Evolutionary conservation across 2,113 vertebrate species (phyloP).

Genomic region (Archilochus colubris): DNA sequence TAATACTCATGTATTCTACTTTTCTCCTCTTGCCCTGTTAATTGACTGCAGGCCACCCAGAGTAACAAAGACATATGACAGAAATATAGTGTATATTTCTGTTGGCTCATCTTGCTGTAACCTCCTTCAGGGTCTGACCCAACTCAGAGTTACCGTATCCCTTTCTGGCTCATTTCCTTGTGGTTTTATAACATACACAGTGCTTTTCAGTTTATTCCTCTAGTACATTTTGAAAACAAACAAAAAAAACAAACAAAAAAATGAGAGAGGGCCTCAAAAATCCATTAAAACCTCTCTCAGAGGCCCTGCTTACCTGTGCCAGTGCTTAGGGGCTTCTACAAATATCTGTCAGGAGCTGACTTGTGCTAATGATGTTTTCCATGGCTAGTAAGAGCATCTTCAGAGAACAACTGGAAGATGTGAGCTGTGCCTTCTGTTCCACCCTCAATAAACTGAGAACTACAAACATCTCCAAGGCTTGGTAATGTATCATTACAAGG

Average conservation of each 20-base stretch:
- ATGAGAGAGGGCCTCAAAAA: neutral
- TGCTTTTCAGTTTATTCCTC: conserved; percentile 14
- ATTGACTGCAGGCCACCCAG: conserved; percentile 54
- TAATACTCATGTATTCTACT: neutral
- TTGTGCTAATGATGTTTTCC: neutral
- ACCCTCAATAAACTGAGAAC: neutral
- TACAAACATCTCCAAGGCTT: neutral
- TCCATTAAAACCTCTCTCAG: neutral
- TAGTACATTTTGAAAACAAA: neutral
- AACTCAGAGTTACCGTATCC: conserved; percentile 39
- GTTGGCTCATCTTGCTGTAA: conserved; percentile 25
- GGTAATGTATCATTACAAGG: neutral
- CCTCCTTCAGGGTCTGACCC: conserved; percentile 32
- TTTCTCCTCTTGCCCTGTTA: neutral
- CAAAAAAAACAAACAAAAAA: neutral
- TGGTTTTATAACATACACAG: neutral
- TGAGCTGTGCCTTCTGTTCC: neutral
- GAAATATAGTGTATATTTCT: conserved; percentile 40
- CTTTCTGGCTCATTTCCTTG: conserved; percentile 49
- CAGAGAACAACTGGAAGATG: conserved; percentile 1
- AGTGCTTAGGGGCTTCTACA: neutral
- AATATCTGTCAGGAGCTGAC: neutral
- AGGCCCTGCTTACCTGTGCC: neutral
- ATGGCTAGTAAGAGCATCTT: neutral
- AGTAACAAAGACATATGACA: conserved; percentile 32